These are phyloP conservation scores for Mus caroli DNA, from an alignment of 2,797 vertebrate genomes.

Conservation along the genomic window DNA sequence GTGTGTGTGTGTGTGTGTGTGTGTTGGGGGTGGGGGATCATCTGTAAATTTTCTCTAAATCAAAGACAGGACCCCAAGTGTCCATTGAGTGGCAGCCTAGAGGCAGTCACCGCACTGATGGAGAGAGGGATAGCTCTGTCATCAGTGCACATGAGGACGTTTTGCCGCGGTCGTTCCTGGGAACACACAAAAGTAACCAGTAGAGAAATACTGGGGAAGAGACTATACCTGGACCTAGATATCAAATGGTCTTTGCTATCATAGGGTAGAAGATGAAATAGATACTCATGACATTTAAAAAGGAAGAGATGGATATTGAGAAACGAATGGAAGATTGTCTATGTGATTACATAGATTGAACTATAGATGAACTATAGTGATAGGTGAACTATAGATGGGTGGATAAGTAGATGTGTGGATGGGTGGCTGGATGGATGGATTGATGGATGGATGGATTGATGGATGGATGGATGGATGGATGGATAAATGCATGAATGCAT, in stretches of 20 bases:
- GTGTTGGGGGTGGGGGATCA: accelerated
- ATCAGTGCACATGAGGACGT: accelerated
- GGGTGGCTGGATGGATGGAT: not conserved
- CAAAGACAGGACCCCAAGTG: not conserved
- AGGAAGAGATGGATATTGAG: not conserved
- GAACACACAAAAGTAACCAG: not conserved
- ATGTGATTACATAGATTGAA: not conserved
- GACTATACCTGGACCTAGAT: not conserved
- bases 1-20: not conserved
- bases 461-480: not conserved
- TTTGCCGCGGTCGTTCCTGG: accelerated
- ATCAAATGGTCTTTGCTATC: not conserved
- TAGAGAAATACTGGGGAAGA: not conserved
- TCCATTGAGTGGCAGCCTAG: not conserved
- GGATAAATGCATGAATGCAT: too few relatives aligned
- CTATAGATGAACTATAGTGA: too few relatives aligned
- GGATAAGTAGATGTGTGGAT: not conserved
- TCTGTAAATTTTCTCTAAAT: conserved; percentile 46
- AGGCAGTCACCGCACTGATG: not conserved
- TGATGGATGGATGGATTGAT: not conserved
- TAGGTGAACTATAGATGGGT: too few relatives aligned
- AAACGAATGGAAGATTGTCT: too few relatives aligned
- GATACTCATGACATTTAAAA: not conserved
- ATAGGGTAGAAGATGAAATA: not conserved
- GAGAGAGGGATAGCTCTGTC: not conserved